Conservation (phyloP, 30 jellyfish, hydroid and myxozoan genomes). For the Sanderia malayensis region DNA sequence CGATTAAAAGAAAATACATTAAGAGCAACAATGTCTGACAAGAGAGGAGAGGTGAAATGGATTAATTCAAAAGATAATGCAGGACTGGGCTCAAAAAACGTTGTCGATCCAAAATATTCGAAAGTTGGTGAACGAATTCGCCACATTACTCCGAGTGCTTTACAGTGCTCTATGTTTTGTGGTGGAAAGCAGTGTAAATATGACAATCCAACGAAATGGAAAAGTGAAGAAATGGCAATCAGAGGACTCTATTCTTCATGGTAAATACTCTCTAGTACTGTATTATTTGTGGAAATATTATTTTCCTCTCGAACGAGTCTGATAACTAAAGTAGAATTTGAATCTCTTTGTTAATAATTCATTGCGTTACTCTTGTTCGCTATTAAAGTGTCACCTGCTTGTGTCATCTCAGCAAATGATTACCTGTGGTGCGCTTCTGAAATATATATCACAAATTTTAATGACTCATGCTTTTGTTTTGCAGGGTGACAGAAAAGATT, state of each 20-base stretch:
- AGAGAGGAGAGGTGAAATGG: conserved; percentile 76
- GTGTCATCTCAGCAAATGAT: background rate
- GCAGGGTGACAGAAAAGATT: conserved; percentile 73
- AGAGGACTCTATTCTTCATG: conserved; percentile 89
- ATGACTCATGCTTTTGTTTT: background rate
- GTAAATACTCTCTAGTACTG: too few relatives aligned
- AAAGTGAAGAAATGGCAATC: conserved; percentile 83
- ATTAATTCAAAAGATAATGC: conserved; percentile 1
- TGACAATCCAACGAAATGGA: conserved; percentile 82
- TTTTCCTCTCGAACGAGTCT: too few relatives aligned
- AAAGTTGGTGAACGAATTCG: conserved; percentile 83
- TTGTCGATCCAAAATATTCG: conserved; percentile 84
- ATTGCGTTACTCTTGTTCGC: background rate
- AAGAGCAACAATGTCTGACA: conserved; percentile 53
- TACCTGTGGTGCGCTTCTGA: background rate
- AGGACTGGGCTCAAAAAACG: conserved; percentile 37
- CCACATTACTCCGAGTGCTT: conserved; percentile 80
- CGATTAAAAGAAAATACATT: too few relatives aligned
- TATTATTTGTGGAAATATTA: too few relatives aligned
- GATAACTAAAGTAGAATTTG: too few relatives aligned
- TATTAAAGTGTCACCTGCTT: background rate
- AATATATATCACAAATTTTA: background rate
- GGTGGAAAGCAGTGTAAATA: conserved; percentile 96
- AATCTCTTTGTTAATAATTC: background rate
- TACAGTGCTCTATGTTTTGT: conserved; percentile 95